Percentiles rank a stretch among this genome's conserved stretches.
phyloP scores from a whole-genome alignment of 2,113 vertebrate species.

The Mobula hypostoma region DNA sequence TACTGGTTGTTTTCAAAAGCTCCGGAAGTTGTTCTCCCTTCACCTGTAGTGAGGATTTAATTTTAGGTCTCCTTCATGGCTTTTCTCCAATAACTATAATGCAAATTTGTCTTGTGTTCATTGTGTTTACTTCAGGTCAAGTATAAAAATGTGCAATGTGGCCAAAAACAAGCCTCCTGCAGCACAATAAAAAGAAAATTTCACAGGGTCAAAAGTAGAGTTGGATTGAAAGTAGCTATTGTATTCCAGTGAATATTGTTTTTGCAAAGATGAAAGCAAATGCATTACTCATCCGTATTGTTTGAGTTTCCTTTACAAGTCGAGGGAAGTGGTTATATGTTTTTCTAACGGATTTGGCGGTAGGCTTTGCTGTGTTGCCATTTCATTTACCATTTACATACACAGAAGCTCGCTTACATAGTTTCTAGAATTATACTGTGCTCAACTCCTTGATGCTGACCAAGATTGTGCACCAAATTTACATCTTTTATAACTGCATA shows the following conservation, averaged over 20 bases:
- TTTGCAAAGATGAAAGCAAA: constrained; percentile 42
- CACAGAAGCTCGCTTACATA: too few relatives aligned
- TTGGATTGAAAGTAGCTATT: constrained; percentile 53
- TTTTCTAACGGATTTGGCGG: constrained; percentile 21
- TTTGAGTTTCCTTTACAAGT: constrained; percentile 41
- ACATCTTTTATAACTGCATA: background rate
- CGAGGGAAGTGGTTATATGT: constrained; percentile 41
- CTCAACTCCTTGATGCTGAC: too few relatives aligned
- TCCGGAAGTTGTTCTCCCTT: background rate
- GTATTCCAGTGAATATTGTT: constrained; percentile 45
- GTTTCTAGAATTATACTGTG: too few relatives aligned
- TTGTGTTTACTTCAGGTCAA: background rate
- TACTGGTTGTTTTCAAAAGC: background rate
- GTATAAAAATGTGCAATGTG: background rate
- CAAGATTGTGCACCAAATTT: too few relatives aligned
- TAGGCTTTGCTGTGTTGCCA: background rate
- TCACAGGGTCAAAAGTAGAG: constrained; percentile 45
- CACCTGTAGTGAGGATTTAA: background rate
- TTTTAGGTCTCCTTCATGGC: background rate
- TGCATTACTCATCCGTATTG: constrained; percentile 41
- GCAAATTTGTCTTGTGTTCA: background rate
- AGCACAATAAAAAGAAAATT: constrained; percentile 66
- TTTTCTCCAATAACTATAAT: background rate
- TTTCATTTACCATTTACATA: background rate
- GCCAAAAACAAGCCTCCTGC: constrained; percentile 43